Evolutionary conservation across 1,140 invertebrate genomes (phyloP).

Genomic region (Dolichoris vasculosae): DNA sequence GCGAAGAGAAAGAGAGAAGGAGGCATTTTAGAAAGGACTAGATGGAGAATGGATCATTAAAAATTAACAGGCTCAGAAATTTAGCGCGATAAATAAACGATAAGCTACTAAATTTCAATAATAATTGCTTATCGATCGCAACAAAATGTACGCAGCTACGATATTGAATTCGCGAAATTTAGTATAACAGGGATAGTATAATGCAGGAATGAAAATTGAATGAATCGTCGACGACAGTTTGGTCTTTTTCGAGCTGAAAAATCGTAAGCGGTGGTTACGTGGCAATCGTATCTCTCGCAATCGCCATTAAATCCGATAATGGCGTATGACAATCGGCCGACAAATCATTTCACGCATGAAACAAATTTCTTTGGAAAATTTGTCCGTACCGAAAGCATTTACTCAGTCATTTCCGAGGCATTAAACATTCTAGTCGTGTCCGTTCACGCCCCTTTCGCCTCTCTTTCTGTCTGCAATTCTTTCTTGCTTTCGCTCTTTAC

Average conservation of each 20-base stretch:
- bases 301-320: constrained; percentile 13
- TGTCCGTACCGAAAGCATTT: not conserved
- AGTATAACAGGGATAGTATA: not conserved
- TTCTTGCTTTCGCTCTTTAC: too few relatives aligned
- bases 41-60: not conserved
- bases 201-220: constrained; percentile 15
- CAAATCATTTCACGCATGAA: constrained; percentile 15
- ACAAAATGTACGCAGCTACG: not conserved
- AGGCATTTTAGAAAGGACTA: not conserved
- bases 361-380: constrained; percentile 17
- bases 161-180: not conserved
- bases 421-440: not conserved
- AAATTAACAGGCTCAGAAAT: constrained; percentile 5
- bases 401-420: not conserved
- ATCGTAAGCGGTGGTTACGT: too few relatives aligned
- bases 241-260: not conserved
- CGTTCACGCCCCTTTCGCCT: not conserved
- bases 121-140: constrained; percentile 46
- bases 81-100: constrained; percentile 32
- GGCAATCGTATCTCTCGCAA: too few relatives aligned
- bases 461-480: not conserved
- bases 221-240: not conserved
- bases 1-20: not conserved
- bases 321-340: not conserved
- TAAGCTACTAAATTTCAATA: constrained; percentile 28